These are phyloP conservation scores for Crematogaster levior DNA, from an alignment of 2,888 invertebrate species.

Conservation along the genomic window DNA sequence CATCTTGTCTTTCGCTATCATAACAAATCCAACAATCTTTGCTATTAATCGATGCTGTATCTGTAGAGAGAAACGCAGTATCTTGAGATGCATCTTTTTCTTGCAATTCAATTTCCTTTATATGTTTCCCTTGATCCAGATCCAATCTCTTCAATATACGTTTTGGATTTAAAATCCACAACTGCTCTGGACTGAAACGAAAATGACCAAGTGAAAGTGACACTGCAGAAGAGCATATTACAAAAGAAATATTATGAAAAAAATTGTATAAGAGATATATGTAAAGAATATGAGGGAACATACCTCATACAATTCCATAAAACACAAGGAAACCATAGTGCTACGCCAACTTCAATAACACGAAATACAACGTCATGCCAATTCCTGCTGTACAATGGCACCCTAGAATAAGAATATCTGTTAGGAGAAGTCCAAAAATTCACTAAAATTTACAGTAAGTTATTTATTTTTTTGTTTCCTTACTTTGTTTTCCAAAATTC, in stretches of 20 bases:
- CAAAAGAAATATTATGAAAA: conserved; percentile 3
- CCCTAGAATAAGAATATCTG: conserved; percentile 86
- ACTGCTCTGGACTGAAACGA: conserved; percentile 90
- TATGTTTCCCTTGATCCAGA: conserved; percentile 80
- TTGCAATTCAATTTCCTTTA: conserved; percentile 82
- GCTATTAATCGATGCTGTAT: conserved; percentile 86
- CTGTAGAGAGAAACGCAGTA: conserved; percentile 72
- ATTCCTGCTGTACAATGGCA: conserved; percentile 95
- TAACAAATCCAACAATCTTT: conserved; percentile 98
- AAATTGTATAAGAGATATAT: not conserved
- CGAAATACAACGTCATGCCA: conserved; percentile 97
- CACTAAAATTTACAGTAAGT: not conserved
- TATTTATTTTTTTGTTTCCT: conserved; percentile 77
- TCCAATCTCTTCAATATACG: conserved; percentile 91
- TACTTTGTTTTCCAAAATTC: conserved; percentile 98
- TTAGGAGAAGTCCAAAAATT: conserved; percentile 4
- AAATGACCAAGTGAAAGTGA: conserved; percentile 5
- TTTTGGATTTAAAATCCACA: conserved; percentile 97
- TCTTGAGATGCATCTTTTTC: conserved; percentile 79
- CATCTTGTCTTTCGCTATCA: conserved; percentile 92
- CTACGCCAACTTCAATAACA: conserved; percentile 96
- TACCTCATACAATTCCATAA: conserved; percentile 97
- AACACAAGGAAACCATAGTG: conserved; percentile 98
- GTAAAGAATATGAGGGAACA: conserved; percentile 27
- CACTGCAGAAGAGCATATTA: not conserved